Conservation (phyloP, 2,797 vertebrate genomes). For the Zalophus californianus region DNA sequence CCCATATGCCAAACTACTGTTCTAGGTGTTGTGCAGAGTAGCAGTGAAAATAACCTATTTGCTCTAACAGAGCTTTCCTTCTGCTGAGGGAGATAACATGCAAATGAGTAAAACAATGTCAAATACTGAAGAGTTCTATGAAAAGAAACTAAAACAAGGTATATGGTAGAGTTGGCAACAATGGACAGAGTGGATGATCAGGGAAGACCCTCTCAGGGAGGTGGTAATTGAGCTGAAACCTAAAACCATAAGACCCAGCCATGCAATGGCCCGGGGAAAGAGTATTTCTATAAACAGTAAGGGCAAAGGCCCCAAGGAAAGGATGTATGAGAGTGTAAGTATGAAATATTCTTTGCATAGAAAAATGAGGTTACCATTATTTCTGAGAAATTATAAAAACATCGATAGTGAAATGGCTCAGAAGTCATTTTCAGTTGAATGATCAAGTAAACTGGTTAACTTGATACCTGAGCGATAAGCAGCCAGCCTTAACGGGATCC, state of each 20-base stretch:
- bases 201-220: background rate
- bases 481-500: background rate
- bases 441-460: background rate
- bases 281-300: background rate
- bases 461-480: background rate
- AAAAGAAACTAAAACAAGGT: slow-evolving; percentile 20
- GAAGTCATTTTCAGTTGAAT: background rate
- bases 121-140: background rate
- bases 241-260: background rate
- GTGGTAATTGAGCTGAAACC: background rate
- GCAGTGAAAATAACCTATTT: background rate
- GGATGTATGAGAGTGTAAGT: background rate
- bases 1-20: background rate
- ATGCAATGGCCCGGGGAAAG: background rate
- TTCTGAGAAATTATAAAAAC: background rate
- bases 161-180: background rate
- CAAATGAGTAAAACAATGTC: background rate
- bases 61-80: background rate
- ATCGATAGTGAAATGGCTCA: background rate
- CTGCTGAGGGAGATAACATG: background rate
- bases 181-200: background rate
- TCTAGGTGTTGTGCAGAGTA: background rate
- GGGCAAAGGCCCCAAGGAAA: background rate
- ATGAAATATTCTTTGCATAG: background rate
- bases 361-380: background rate